Conservation (phyloP, 2,113 vertebrate genomes). For the Elanoides forficatus region DNA sequence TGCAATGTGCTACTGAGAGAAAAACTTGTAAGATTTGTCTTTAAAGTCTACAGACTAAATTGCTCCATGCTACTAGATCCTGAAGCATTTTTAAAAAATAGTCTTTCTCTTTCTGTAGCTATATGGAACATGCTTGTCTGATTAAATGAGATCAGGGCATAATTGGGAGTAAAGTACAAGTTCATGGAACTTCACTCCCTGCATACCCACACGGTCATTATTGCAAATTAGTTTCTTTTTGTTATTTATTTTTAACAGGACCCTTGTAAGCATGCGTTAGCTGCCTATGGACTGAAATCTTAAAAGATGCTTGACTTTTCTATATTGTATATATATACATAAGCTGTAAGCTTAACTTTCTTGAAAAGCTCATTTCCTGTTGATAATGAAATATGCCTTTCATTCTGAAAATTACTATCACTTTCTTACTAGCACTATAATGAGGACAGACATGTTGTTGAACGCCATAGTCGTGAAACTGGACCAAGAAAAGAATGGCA, state of each 20-base stretch:
- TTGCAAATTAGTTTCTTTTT: background rate
- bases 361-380: background rate
- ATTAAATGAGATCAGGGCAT: background rate
- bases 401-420: background rate
- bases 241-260: background rate
- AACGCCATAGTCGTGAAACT: constrained; percentile 85
- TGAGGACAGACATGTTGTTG: constrained; percentile 89
- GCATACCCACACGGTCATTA: accelerated
- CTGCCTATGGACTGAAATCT: background rate
- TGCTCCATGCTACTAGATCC: background rate
- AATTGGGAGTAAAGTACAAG: background rate
- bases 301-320: background rate
- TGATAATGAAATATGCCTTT: accelerated
- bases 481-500: constrained; percentile 96
- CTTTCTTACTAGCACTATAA: constrained; percentile 77
- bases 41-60: background rate
- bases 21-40: background rate
- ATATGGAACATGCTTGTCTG: background rate
- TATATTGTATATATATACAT: background rate
- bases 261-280: background rate
- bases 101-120: background rate
- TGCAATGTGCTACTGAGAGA: background rate
- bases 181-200: background rate
- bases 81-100: background rate
- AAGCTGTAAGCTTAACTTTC: background rate